Conservation (phyloP, 2,113 vertebrate species). For the Symphodus melops region DNA sequence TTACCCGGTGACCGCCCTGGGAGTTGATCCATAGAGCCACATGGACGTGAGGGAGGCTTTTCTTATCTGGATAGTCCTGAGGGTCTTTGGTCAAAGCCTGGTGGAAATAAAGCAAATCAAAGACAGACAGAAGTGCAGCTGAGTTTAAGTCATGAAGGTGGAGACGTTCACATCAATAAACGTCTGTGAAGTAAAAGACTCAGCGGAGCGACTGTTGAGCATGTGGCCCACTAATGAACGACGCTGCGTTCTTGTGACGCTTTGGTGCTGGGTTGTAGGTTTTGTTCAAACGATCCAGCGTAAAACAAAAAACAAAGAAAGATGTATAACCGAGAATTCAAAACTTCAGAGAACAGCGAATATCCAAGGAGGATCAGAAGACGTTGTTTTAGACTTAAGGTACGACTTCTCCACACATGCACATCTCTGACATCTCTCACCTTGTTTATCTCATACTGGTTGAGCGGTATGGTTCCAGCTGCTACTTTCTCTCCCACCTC, state of each 20-base stretch:
- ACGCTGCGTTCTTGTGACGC: no score
- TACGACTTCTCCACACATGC: neutral
- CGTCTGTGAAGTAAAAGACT: no score
- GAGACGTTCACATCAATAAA: no score
- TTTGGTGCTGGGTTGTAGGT: no score
- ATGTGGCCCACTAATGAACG: no score
- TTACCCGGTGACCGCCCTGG: constrained; percentile 92
- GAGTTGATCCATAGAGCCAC: constrained; percentile 99
- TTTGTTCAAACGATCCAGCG: no score
- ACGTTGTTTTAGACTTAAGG: no score
- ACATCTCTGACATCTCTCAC: constrained; percentile 76
- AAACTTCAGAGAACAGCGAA: no score
- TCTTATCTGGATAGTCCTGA: constrained; percentile 99
- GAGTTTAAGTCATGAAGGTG: neutral
- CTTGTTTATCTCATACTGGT: constrained; percentile 97
- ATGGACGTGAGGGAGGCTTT: constrained; percentile 94
- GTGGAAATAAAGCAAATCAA: neutral
- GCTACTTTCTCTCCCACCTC: constrained; percentile 93
- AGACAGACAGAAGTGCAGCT: neutral
- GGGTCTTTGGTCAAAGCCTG: constrained; percentile 97
- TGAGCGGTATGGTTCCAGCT: constrained; percentile 84
- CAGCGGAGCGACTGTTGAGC: no score
- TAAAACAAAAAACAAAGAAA: no score
- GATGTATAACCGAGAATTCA: no score
- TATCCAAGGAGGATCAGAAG: no score